phyloP scores from a whole-genome alignment of 2,113 vertebrate species.

The Hemicordylus capensis region DNA sequence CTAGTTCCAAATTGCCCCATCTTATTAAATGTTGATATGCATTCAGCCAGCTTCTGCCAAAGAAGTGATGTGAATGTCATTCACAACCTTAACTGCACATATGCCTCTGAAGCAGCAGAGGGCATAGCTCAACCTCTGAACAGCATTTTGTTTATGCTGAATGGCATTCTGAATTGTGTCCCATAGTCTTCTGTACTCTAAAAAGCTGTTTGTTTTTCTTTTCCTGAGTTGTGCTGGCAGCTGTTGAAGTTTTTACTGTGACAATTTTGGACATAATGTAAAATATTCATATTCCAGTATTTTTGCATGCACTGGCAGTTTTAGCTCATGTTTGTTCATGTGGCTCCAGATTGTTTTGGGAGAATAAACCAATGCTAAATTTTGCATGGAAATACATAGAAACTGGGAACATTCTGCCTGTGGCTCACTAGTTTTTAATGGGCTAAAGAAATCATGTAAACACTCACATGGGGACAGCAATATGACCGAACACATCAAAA shows the following conservation, averaged over 20 bases:
- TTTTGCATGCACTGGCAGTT: neutral
- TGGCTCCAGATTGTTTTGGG: neutral
- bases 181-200: neutral
- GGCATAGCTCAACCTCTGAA: constrained; percentile 17
- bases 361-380: neutral
- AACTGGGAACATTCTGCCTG: neutral
- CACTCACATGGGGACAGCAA: neutral
- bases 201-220: neutral
- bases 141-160: neutral
- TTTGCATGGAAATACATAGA: neutral
- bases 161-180: neutral
- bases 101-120: constrained; percentile 30
- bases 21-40: neutral
- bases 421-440: neutral
- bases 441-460: neutral
- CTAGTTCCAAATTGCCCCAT: neutral
- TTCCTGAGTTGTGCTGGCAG: neutral
- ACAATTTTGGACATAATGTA: neutral
- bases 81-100: neutral
- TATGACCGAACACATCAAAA: neutral
- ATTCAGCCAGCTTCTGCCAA: neutral
- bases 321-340: neutral
- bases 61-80: neutral
- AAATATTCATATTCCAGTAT: neutral
- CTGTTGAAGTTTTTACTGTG: neutral